Conservation (phyloP, 2,888 invertebrate genomes). For the Reticulitermes lucifugus region DNA sequence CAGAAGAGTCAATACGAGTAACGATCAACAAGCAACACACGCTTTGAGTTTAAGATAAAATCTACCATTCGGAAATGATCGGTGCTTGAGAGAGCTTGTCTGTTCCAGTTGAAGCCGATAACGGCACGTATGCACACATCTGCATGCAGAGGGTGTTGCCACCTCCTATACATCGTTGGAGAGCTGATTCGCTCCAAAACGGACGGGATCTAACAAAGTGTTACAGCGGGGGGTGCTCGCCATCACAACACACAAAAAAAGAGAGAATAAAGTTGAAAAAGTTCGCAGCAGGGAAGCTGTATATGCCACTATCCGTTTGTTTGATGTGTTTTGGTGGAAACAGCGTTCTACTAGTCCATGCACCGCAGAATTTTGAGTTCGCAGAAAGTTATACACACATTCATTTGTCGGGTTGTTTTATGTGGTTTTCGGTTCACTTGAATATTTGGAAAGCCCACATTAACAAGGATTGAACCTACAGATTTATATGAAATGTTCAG, state of each 20-base stretch:
- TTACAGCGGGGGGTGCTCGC: constrained; percentile 16
- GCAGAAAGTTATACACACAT: constrained; percentile 37
- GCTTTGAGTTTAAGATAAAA: constrained; percentile 21
- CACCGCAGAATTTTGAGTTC: constrained; percentile 35
- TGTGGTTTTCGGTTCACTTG: constrained; percentile 34
- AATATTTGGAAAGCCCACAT: constrained; percentile 23
- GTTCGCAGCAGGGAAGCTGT: constrained; percentile 25
- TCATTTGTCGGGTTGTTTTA: constrained; percentile 32
- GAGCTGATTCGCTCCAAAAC: constrained; percentile 18
- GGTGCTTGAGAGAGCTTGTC: not conserved
- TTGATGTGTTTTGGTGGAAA: constrained; percentile 30
- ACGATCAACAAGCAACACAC: not conserved
- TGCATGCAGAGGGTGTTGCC: not conserved
- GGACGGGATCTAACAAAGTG: not conserved
- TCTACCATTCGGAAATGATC: constrained; percentile 1
- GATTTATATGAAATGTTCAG: constrained; percentile 19
- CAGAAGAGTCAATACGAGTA: not conserved
- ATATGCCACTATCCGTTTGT: constrained; percentile 4
- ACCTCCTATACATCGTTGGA: constrained; percentile 7
- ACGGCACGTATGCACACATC: constrained; percentile 19
- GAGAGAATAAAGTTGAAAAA: constrained; percentile 32
- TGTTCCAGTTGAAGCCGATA: constrained; percentile 21
- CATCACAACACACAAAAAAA: constrained; percentile 20
- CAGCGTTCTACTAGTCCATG: constrained; percentile 21
- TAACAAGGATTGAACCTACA: constrained; percentile 22